phyloP scores from a whole-genome alignment of 2,113 vertebrate species.

The Myrmecobius fasciatus region DNA sequence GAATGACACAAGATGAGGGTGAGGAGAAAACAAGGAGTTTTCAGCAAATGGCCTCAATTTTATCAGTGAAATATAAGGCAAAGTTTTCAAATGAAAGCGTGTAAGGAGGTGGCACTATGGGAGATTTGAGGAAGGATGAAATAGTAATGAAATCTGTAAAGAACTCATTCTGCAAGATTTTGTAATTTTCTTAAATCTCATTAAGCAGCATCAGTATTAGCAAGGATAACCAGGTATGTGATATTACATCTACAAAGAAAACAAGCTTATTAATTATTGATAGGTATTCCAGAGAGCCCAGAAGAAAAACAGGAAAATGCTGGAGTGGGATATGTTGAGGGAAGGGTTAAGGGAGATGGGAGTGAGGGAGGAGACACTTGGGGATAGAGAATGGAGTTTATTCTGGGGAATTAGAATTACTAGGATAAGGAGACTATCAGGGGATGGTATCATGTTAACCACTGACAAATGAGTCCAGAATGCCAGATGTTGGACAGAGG shows the following conservation, averaged over 20 bases:
- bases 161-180: background rate
- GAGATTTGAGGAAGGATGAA: background rate
- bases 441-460: no score
- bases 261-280: background rate
- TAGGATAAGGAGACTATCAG: background rate
- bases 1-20: background rate
- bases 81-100: background rate
- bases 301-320: background rate
- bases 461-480: background rate
- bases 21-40: background rate
- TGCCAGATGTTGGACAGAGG: background rate
- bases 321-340: background rate
- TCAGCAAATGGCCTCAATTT: background rate
- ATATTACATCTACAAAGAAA: background rate
- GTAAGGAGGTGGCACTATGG: background rate
- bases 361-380: background rate
- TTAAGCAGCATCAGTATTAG: background rate
- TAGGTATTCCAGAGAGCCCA: background rate
- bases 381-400: background rate
- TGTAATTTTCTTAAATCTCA: background rate
- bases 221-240: background rate
- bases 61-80: background rate
- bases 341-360: background rate
- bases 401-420: background rate
- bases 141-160: background rate